Conservation (phyloP, 2,888 invertebrate genomes). For the Phytoseiulus persimilis region DNA sequence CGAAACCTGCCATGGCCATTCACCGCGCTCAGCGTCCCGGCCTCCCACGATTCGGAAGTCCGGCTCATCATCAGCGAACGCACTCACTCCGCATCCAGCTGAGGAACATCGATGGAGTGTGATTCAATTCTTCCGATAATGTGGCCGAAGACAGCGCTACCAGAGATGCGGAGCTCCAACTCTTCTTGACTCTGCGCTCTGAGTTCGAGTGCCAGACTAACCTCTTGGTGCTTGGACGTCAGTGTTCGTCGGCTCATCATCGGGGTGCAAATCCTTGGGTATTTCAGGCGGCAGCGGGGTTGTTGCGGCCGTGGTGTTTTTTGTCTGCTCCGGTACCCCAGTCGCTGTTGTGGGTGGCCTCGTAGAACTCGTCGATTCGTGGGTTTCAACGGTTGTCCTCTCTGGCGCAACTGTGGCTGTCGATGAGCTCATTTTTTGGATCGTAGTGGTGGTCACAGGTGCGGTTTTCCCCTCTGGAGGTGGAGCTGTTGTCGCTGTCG, state of each 20-base stretch:
- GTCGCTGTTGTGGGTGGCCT: background rate
- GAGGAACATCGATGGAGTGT: background rate
- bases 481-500: background rate
- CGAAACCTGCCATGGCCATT: conserved; percentile 60
- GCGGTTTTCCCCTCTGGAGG: background rate
- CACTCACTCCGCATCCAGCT: conserved; percentile 28
- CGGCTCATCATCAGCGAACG: conserved; percentile 16
- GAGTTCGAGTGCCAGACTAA: background rate
- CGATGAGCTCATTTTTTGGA: too few relatives aligned
- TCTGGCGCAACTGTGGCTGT: background rate
- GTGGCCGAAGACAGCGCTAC: too few relatives aligned
- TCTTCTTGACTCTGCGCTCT: background rate
- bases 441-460: too few relatives aligned
- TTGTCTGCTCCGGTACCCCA: background rate
- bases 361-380: background rate
- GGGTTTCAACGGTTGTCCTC: background rate
- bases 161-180: too few relatives aligned
- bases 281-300: background rate
- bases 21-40: conserved; percentile 10
- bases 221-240: background rate
- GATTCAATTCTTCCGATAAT: too few relatives aligned
- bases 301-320: background rate
- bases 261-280: background rate
- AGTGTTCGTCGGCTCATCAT: conserved; percentile 12
- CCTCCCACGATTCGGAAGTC: conserved; percentile 35